These are phyloP conservation scores for Druceiella hillmani DNA, from an alignment of 2,888 invertebrate species.

Conservation along the genomic window DNA sequence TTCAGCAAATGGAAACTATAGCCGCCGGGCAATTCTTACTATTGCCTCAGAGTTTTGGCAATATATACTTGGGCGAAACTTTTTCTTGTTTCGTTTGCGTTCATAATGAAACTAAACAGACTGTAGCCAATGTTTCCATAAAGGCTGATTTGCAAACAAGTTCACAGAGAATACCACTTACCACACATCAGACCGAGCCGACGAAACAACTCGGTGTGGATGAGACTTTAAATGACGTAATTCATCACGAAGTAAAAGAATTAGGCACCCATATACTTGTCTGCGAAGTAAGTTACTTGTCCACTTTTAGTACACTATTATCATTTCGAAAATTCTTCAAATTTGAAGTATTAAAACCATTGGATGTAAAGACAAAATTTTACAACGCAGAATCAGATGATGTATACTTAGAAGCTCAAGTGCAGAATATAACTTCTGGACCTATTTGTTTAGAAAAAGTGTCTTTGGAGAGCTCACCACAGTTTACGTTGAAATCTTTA, in stretches of 20 bases:
- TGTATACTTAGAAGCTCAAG: slow-evolving; percentile 66
- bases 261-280: slow-evolving; percentile 96
- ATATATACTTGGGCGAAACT: slow-evolving; percentile 96
- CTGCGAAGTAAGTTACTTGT: slow-evolving; percentile 91
- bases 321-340: slow-evolving; percentile 97
- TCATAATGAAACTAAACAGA: slow-evolving; percentile 87
- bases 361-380: slow-evolving; percentile 98
- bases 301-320: slow-evolving; percentile 66
- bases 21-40: slow-evolving; percentile 87
- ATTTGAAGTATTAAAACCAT: slow-evolving; percentile 94
- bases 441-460: slow-evolving; percentile 95
- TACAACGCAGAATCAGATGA: slow-evolving; percentile 88
- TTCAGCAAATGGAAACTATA: slow-evolving; percentile 73
- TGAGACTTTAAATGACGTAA: slow-evolving; percentile 89
- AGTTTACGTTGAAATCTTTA: slow-evolving; percentile 76
- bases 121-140: slow-evolving; percentile 76
- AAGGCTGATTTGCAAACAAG: slow-evolving; percentile 95
- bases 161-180: slow-evolving; percentile 78
- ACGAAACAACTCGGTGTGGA: slow-evolving; percentile 63
- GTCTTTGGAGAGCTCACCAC: slow-evolving; percentile 83
- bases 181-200: slow-evolving; percentile 63
- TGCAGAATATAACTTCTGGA: slow-evolving; percentile 89
- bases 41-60: slow-evolving; percentile 95
- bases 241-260: slow-evolving; percentile 99
- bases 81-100: slow-evolving; percentile 97